Evolutionary conservation across 2,888 invertebrate species (phyloP), one percentile per base, ranked within the genome.

Genomic region (Heteromyza rotundicornis): DNA sequence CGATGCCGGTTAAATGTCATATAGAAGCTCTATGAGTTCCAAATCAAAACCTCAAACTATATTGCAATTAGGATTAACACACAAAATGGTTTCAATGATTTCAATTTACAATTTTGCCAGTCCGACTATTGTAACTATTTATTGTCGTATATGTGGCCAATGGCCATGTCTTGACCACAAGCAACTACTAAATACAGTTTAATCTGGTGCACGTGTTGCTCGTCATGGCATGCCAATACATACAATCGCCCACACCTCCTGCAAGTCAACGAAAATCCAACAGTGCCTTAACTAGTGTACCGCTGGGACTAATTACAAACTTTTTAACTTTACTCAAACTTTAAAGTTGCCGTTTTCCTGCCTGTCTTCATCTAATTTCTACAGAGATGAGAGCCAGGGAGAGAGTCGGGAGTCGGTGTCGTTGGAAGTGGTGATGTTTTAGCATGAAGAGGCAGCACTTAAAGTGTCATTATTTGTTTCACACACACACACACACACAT

Each of bases 401-500:
- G n/a, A n/a, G n/a, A n/a, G n/a, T n/a, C n/a, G n/a, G n/a, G n/a
- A n/a, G n/a, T n/a, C n/a, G n/a, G n/a, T n/a, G n/a, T n/a, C n/a
- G n/a, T n/a, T n/a, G n/a, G n/a, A n/a, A n/a, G 23, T 19, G 20
- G 20, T 19, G 19, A 10, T 19, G 7, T n/a, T 47, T n/a, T 5
- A 20, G 3, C 23, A 20, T 10, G n/a, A 12, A 52, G 24, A 52
- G 14, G 32, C 52, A 52, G 10, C 32, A 27, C 52, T 23, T 52
- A 52, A 52, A 27, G 24, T 27, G 32, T 24, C 47, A 47, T 47
- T 20, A 47, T 19, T 47, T 17, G 7, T n/a, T 5, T 23, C 36
- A 27, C 57, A 44, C 23, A 47, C 40, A 24, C 44, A 14, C 56
- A n/a, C 23, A 24, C 36, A 54, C 19, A 32, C 53, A 36, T 20